Percentiles rank a stretch among this genome's conserved stretches.
Conservation (phyloP, 2,113 vertebrate genomes). For the Semicossyphus pulcher region DNA sequence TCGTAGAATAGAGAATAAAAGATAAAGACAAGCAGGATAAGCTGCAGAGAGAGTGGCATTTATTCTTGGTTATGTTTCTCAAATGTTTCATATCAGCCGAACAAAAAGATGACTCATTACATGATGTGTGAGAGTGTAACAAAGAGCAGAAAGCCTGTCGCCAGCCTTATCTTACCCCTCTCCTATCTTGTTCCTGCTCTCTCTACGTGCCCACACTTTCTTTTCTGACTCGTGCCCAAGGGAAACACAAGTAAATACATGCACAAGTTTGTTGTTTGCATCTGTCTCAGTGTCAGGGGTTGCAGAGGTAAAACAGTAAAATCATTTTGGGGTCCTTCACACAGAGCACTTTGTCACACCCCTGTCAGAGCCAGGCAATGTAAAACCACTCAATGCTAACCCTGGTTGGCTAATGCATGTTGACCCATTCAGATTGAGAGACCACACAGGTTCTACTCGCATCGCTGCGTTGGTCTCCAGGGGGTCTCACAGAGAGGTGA, state of each 20-base stretch:
- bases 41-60: neutral
- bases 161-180: no score
- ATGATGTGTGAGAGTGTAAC: no score
- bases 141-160: no score
- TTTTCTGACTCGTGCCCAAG: neutral
- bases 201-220: neutral
- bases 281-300: slow-evolving; percentile 15
- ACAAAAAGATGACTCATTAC: neutral
- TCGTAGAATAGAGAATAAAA: neutral
- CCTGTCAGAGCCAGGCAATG: neutral
- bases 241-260: neutral
- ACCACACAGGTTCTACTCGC: neutral
- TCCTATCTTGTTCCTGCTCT: slow-evolving; percentile 16
- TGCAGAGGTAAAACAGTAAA: no score
- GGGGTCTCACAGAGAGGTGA: slow-evolving; percentile 23
- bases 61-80: slow-evolving; percentile 16
- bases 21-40: neutral
- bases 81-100: neutral
- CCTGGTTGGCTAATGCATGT: neutral
- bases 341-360: slow-evolving; percentile 33
- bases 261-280: slow-evolving; percentile 10
- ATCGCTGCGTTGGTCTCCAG: slow-evolving; percentile 22
- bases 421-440: neutral
- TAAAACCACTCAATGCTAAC: neutral
- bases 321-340: slow-evolving; percentile 37